Percentiles rank a stretch among this genome's conserved stretches.
Evolutionary conservation across 1,140 invertebrate species (phyloP).

Genomic region (Drosophila bifasciata): DNA sequence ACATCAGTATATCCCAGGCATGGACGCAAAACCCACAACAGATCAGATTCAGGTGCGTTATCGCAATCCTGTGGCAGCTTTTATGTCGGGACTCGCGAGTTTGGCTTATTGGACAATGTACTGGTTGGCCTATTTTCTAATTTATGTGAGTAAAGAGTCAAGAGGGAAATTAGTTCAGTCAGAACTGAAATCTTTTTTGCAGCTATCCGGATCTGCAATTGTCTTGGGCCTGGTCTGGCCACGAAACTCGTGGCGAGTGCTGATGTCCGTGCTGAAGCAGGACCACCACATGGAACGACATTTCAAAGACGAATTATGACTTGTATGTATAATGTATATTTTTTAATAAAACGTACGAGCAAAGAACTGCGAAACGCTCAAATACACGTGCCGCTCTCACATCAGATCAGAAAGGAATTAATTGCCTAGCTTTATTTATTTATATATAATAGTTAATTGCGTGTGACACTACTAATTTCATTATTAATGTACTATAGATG

Average conservation of each 20-base stretch:
- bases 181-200: background rate
- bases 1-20: background rate
- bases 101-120: constrained; percentile 45
- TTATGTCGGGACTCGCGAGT: constrained; percentile 24
- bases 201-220: constrained; percentile 41
- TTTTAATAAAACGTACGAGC: constrained; percentile 62
- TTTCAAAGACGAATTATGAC: constrained; percentile 54
- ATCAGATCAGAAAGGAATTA: constrained; percentile 60
- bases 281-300: constrained; percentile 42
- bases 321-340: constrained; percentile 57
- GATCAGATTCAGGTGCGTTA: constrained; percentile 9
- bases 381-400: constrained; percentile 51
- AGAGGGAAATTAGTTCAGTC: no score
- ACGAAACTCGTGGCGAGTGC: constrained; percentile 21
- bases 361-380: constrained; percentile 60
- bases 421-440: constrained; percentile 77
- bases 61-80: constrained; percentile 28
- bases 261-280: constrained; percentile 45
- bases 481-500: constrained; percentile 51
- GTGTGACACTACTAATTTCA: constrained; percentile 79
- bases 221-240: constrained; percentile 49
- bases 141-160: constrained; percentile 43
- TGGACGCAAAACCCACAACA: background rate
- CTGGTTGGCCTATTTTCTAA: constrained; percentile 34
- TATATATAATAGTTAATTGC: constrained; percentile 72